Conservation (phyloP, 2,113 vertebrate species). For the Saccopteryx bilineata region DNA sequence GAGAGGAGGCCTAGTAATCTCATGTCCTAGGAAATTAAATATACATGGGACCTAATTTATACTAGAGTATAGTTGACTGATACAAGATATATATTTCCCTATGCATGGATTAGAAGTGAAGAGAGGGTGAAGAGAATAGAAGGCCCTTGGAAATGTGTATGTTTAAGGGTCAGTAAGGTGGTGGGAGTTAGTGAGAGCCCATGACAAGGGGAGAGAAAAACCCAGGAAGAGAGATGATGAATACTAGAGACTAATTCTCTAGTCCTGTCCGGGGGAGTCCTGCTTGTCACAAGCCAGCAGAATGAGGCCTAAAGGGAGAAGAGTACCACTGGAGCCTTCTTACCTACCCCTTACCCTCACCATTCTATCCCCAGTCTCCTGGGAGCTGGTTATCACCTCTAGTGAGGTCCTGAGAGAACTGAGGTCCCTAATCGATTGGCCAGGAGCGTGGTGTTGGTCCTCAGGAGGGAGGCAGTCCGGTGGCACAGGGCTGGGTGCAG, state of each 20-base stretch:
- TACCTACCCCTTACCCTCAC: neutral
- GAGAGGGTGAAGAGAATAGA: neutral
- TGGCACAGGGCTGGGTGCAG: neutral
- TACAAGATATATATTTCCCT: neutral
- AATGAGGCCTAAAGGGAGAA: neutral
- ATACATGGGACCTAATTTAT: neutral
- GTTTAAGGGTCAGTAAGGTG: neutral
- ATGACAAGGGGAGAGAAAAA: neutral
- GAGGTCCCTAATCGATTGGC: neutral
- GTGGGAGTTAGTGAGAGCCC: neutral
- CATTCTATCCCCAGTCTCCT: neutral
- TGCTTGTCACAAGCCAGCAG: neutral
- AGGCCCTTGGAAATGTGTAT: neutral
- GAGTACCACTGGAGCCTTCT: neutral
- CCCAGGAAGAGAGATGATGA: neutral
- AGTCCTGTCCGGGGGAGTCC: neutral
- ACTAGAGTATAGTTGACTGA: constrained; percentile 12
- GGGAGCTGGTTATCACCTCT: constrained; percentile 20
- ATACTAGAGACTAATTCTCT: neutral
- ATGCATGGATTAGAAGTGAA: neutral
- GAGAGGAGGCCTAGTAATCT: neutral
- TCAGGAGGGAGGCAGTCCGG: neutral
- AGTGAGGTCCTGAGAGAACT: constrained; percentile 42
- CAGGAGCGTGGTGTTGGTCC: neutral
- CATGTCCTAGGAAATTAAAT: constrained; percentile 36